Base-by-base conservation (phyloP, 2,888 invertebrate species). In the Graphium colonna region DNA sequence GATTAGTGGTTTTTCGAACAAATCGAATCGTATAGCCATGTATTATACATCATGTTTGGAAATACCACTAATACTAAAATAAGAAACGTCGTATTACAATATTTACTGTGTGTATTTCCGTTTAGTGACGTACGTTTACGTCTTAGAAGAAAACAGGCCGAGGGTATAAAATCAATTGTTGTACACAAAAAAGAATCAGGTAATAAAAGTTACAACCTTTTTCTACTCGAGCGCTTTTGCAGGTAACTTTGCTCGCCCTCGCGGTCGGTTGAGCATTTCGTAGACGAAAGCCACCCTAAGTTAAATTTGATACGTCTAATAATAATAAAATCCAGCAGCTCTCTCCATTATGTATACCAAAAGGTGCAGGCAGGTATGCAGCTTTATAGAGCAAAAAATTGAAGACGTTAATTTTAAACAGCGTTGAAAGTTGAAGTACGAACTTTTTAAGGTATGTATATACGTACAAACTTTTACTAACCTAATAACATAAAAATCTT, bases 221-320 rank as follows among this genome's bases (percentile, higher is more conserved):
- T 51, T 54, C 49, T 54, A 50, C 49, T 40, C 45, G 26, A 54
- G 36, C 45, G 43, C 54, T 40, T 49, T 49, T 15, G 56, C 57
- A 55, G 59, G 60, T 62, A 62, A 54, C 60, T 59, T 66, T 52
- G 59, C 60, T 56, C 56, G 52, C 48, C 55, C 56, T 60, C 53
- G 17, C 52, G 58, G 60, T 54, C 55, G 51, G 46, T 47, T 56
- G 62, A 63, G 61, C 58, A 36, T 49, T 55, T 45, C 38, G 42
- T 36, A 36, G 51, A 40, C 52, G 28, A 43, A 38, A 39, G 33
- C 51, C 49, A 42, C 54, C 50, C 42, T 40, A 43, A 46, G 45
- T 49, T 47, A 46, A 51, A 52, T 41, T 54, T 41, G 44, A 53
- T 48, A 44, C 31, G 39, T 18, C 8, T 50, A 42, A 38, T 44